A percentile compares a stretch with the other conserved stretches of the same genome.
Conservation (phyloP, 2,888 invertebrate genomes). For the Oegoconia quadripuncta region DNA sequence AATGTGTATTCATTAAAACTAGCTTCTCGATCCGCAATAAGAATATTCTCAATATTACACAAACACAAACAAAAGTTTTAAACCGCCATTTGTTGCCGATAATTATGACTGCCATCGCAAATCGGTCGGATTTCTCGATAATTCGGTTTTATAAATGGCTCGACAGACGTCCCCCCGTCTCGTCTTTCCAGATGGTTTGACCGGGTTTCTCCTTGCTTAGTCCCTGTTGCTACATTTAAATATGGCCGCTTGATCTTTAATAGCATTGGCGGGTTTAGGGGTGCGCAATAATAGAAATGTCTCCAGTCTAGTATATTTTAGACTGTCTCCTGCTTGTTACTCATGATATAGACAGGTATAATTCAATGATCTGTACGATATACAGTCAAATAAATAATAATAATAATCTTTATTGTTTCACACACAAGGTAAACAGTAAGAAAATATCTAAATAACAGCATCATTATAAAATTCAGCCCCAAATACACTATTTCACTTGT, state of each 20-base stretch:
- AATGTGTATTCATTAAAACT: no score
- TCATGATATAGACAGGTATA: no score
- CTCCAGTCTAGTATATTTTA: no score
- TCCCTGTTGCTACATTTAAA: conserved; percentile 13
- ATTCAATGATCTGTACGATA: no score
- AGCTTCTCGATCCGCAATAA: no score
- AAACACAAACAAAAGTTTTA: background rate
- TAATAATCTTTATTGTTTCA: no score
- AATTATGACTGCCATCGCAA: background rate
- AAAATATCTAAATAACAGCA: no score
- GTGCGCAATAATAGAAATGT: background rate
- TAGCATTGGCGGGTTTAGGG: conserved; percentile 2
- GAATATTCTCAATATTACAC: background rate
- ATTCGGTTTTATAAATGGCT: conserved; percentile 12
- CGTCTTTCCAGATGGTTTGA: conserved; percentile 14
- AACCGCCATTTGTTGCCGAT: background rate
- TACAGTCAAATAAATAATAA: no score
- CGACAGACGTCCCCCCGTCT: conserved; percentile 5
- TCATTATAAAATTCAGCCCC: no score
- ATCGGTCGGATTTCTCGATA: conserved; percentile 12
- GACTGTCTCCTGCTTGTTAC: no score
- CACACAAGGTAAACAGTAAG: no score
- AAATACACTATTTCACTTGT: no score
- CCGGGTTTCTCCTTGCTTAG: conserved; percentile 3
- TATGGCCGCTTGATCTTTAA: conserved; percentile 13